These are phyloP conservation scores for Urocolius indicus DNA, from an alignment of 2,113 vertebrate genomes.

Conservation along the genomic window DNA sequence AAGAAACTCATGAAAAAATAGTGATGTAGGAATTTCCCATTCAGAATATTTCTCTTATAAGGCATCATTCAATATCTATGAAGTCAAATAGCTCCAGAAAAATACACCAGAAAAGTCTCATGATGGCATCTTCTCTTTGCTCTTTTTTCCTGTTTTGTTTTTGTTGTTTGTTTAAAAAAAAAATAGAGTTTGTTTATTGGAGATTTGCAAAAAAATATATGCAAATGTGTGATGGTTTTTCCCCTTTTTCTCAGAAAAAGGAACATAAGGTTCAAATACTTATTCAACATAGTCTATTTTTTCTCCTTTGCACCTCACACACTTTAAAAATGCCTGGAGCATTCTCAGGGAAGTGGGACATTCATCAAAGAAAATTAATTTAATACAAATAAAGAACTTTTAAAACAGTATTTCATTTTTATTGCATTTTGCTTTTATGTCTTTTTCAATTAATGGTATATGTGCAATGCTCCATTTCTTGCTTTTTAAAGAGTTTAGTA, in stretches of 20 bases:
- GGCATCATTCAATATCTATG: background rate
- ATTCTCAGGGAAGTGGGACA: conserved; percentile 74
- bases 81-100: background rate
- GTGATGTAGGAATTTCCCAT: background rate
- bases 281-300: conserved; percentile 68
- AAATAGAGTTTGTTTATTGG: background rate
- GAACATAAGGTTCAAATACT: conserved; percentile 65
- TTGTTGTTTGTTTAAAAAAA: background rate
- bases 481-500: background rate
- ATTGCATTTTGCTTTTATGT: background rate
- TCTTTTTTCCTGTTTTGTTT: background rate
- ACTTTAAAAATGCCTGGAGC: conserved; percentile 72
- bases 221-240: background rate
- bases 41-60: background rate
- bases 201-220: background rate
- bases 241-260: background rate
- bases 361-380: conserved; percentile 29
- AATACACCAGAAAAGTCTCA: background rate
- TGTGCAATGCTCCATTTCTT: background rate
- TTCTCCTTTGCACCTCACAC: conserved; percentile 66
- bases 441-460: background rate
- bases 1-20: background rate
- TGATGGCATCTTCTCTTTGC: background rate
- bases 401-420: background rate
- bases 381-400: background rate